These are phyloP conservation scores for Sclerurus mexicanus DNA, from an alignment of 2,113 vertebrate species.

Conservation along the genomic window DNA sequence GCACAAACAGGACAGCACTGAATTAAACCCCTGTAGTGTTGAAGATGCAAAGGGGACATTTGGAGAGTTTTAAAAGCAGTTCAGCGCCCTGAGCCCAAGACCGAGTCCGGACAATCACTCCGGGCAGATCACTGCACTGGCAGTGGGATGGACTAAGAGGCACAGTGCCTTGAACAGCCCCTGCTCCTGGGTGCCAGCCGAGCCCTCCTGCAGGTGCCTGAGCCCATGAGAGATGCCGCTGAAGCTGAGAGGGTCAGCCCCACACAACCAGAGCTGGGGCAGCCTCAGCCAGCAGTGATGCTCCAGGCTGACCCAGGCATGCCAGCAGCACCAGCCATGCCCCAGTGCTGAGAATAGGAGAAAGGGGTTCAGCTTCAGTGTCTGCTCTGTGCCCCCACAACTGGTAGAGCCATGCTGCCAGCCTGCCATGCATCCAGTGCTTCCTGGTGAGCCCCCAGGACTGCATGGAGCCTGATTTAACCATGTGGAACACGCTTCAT, in stretches of 20 bases:
- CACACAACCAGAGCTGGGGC: neutral
- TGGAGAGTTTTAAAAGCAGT: neutral
- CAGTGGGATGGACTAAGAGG: rapidly evolving
- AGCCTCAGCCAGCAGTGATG: neutral
- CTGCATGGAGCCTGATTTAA: neutral
- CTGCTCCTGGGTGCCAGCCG: neutral
- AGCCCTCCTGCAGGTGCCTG: neutral
- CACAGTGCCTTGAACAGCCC: neutral
- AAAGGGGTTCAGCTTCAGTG: neutral
- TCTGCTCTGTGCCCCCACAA: neutral
- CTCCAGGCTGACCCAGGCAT: neutral
- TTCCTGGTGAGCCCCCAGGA: neutral
- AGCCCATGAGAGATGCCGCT: neutral
- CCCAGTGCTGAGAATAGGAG: rapidly evolving
- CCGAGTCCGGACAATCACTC: neutral
- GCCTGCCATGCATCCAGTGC: rapidly evolving
- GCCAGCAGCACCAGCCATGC: neutral
- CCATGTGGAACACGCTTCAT: rapidly evolving
- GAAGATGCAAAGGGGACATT: neutral
- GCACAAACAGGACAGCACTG: rapidly evolving
- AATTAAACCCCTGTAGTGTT: neutral
- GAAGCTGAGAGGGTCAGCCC: neutral
- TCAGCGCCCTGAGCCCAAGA: neutral
- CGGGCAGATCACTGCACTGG: neutral
- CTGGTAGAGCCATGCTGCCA: neutral